Conservation (phyloP, 2,113 vertebrate genomes). For the Pangasianodon hypophthalmus region DNA sequence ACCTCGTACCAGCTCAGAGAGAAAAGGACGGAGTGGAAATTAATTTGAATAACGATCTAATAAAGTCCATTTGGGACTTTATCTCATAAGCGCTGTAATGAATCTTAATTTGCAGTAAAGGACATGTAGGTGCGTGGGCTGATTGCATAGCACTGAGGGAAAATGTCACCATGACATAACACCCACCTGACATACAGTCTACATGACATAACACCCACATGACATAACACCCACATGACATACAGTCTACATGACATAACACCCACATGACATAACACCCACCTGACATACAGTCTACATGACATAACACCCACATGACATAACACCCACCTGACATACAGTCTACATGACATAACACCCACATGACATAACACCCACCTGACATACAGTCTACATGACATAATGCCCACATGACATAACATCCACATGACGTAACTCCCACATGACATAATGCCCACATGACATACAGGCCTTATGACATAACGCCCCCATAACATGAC, state of each 20-base stretch:
- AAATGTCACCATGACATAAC: not conserved
- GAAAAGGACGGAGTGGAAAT: constrained; percentile 42
- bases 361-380: not conserved
- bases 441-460: not conserved
- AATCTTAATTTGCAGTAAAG: constrained; percentile 9
- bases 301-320: not conserved
- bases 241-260: not conserved
- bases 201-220: not conserved
- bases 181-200: not conserved
- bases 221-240: not conserved
- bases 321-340: not conserved
- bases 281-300: not conserved
- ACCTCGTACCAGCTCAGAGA: constrained; percentile 19
- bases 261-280: not conserved
- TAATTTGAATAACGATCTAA: constrained; percentile 55
- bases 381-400: not conserved
- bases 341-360: not conserved
- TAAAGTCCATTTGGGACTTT: constrained; percentile 51
- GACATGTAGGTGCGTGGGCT: not conserved
- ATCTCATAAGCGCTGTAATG: constrained; percentile 51
- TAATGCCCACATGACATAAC: not conserved
- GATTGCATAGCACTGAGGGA: not conserved
- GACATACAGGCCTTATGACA: not conserved
- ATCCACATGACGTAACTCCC: not conserved
- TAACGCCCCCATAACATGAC: not conserved